These are phyloP conservation scores for Columba livia DNA, from an alignment of 2,113 vertebrate genomes.

Conservation along the genomic window DNA sequence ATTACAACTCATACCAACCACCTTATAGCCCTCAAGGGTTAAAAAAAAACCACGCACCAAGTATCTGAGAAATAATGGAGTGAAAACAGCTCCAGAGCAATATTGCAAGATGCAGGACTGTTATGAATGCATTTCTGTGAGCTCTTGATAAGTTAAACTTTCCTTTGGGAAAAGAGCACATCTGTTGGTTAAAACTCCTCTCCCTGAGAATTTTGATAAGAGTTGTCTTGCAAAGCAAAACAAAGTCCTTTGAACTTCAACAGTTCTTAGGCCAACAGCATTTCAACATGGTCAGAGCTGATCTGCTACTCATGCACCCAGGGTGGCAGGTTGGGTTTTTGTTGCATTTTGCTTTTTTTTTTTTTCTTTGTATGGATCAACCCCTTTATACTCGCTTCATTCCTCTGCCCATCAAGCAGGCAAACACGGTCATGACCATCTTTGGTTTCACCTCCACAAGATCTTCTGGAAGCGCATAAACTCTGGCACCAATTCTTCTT, in stretches of 20 bases:
- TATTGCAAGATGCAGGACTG: slow-evolving; percentile 50
- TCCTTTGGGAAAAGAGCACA: slow-evolving; percentile 62
- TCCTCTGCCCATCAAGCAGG: slow-evolving; percentile 96
- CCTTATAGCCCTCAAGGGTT: slow-evolving; percentile 35
- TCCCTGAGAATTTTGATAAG: slow-evolving; percentile 60
- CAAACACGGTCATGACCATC: slow-evolving; percentile 97
- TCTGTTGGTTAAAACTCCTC: slow-evolving; percentile 64
- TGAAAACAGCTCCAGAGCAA: slow-evolving; percentile 45
- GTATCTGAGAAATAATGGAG: slow-evolving; percentile 28
- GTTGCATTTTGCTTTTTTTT: neutral
- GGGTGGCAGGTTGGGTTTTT: slow-evolving; percentile 42
- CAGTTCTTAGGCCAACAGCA: slow-evolving; percentile 75
- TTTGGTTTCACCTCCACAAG: slow-evolving; percentile 91
- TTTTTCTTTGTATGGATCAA: neutral
- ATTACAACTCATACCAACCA: slow-evolving; percentile 45
- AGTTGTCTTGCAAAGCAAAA: slow-evolving; percentile 76
- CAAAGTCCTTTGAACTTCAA: slow-evolving; percentile 66
- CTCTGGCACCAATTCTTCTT: slow-evolving; percentile 89
- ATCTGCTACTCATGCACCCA: slow-evolving; percentile 69
- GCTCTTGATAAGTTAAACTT: slow-evolving; percentile 67
- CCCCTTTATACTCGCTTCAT: slow-evolving; percentile 87
- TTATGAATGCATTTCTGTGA: slow-evolving; percentile 73
- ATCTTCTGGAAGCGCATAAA: slow-evolving; percentile 92
- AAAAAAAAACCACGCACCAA: neutral
- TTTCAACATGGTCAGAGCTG: slow-evolving; percentile 76